Evolutionary conservation across 1,140 invertebrate genomes (phyloP).

Genomic region (Microplitis demolitor): DNA sequence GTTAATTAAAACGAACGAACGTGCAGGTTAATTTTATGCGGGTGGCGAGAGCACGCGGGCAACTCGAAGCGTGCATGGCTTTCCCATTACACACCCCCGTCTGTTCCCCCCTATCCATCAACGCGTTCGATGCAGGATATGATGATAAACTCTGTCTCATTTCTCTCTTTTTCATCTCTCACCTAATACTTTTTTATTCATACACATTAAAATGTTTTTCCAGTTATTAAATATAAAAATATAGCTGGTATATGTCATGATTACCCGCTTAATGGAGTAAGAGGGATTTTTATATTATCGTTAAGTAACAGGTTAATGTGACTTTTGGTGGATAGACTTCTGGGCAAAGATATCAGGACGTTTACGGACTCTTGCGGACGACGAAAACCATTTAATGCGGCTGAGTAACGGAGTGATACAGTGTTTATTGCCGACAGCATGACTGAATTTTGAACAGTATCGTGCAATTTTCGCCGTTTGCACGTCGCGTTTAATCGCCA

Average conservation of each 20-base stretch:
- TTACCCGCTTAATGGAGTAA: too few species aligned
- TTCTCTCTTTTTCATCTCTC: background rate
- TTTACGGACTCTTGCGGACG: background rate
- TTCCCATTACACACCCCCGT: constrained; percentile 55
- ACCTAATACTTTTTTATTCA: background rate
- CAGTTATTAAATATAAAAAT: too few species aligned
- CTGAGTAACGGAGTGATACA: constrained; percentile 51
- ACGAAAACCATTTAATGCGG: constrained; percentile 41
- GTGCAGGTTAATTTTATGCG: constrained; percentile 61
- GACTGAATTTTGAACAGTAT: constrained; percentile 48
- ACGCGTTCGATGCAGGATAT: constrained; percentile 2
- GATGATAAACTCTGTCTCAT: constrained; percentile 10
- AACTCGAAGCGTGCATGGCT: constrained; percentile 50
- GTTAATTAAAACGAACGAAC: constrained; percentile 59
- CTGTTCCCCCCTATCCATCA: constrained; percentile 33
- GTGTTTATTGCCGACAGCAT: constrained; percentile 51
- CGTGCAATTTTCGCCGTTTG: background rate
- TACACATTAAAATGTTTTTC: background rate
- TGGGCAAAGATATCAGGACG: background rate
- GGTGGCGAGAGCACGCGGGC: constrained; percentile 43
- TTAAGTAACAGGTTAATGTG: too few species aligned
- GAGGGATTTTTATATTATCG: too few species aligned
- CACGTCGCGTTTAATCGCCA: background rate
- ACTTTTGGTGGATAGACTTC: too few species aligned
- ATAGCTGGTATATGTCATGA: too few species aligned